Percentiles rank a stretch among this genome's conserved stretches.
These are phyloP conservation scores for Amia ocellicauda DNA, from an alignment of 2,113 vertebrate species.

Conservation along the genomic window DNA sequence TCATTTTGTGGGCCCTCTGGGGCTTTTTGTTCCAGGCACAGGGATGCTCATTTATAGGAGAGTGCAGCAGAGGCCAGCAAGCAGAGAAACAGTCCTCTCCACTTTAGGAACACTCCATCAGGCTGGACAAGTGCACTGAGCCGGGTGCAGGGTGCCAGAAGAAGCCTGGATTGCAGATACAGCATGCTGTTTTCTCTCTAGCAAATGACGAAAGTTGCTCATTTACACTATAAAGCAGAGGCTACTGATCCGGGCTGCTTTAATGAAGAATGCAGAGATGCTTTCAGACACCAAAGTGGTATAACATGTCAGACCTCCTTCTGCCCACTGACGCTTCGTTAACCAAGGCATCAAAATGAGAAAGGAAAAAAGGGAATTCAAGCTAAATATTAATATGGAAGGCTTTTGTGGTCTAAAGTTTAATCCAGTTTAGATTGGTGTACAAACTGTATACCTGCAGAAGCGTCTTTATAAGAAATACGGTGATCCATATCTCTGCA, in stretches of 20 bases:
- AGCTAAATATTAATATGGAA: no score
- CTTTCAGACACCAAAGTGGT: no score
- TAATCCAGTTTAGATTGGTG: no score
- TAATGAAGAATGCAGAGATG: not conserved
- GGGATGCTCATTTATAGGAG: not conserved
- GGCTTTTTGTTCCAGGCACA: not conserved
- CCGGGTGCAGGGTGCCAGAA: not conserved
- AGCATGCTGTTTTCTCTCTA: not conserved
- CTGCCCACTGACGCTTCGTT: no score
- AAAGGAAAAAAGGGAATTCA: no score
- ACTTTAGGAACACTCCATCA: constrained; percentile 4
- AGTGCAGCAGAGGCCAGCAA: not conserved
- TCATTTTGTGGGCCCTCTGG: not conserved
- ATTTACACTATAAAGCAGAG: not conserved
- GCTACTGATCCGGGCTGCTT: no score
- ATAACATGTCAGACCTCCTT: no score
- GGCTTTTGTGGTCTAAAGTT: no score
- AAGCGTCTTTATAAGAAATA: no score
- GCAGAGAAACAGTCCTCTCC: not conserved
- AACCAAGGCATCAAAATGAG: no score
- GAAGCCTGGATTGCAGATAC: not conserved
- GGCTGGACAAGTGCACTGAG: not conserved
- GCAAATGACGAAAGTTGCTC: not conserved
- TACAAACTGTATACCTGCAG: no score
- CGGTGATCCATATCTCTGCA: no score